Evolutionary conservation across 2,888 invertebrate species (phyloP), one percentile per base, ranked within the genome.

Genomic region (Argyresthia goedartella): DNA sequence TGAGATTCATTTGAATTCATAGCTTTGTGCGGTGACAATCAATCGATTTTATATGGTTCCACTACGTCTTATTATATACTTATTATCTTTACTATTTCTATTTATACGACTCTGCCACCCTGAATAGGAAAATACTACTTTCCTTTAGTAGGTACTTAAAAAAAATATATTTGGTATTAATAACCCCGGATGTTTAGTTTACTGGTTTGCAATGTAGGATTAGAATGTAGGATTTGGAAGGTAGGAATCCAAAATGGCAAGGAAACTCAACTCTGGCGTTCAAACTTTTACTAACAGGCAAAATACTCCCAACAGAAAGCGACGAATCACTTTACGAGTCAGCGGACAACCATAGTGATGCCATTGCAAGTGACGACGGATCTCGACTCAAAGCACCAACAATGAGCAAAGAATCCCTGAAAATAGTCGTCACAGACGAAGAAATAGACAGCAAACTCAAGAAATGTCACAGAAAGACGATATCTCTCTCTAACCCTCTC

Each of bases 301-400:
- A 33, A 25, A 6, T 10, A 16, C 8, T 63, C 71, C 60, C 60
- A 61, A 71, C 79, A 86, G 86, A 86, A 54, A 86, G 86, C 65
- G 86, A 86, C 62, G 86, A 86, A 58, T 85, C 85, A 9, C 62
- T 86, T 44, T 86, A 86, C 67, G 86, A 86, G 60, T 86, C 86
- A 15, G 86, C 85, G 4, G 86, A 86, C 54, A 78, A 85, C 39
- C 84, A 85, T 59, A 84, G 84, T 55, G 86, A 87, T 55, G 73
- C 73, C 8, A 79, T 85, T 55, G 84, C 84, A 1, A 85, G 85
- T 53, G 85, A 86, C 52, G 82, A 84, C 50, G 76, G 82, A 0
- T 74, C 86, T 0, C 67, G 78, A 35, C 71, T 86, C 9, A 81
- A 76, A 58, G 81, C 84, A 10, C 85, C 81, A 0, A 76, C 84